phyloP scores from a whole-genome alignment of 2,888 invertebrate species.

The Rapana venosa region DNA sequence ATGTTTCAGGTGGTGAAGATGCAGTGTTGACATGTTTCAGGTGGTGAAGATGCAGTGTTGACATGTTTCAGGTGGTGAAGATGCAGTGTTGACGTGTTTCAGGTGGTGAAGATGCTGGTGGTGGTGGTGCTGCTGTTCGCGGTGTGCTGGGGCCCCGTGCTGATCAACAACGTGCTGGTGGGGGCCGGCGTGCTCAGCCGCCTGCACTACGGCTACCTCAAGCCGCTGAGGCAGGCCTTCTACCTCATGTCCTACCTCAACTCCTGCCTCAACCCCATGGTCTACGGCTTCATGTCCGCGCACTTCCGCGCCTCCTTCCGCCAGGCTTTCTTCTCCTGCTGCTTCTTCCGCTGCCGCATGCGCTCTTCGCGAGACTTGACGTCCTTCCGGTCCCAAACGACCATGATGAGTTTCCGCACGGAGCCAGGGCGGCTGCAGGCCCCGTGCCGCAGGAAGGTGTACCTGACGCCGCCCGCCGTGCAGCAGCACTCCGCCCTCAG shows the following conservation, averaged over 20 bases:
- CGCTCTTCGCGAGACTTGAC: background rate
- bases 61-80: background rate
- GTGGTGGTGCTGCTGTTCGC: conserved; percentile 86
- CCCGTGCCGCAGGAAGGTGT: conserved; percentile 3
- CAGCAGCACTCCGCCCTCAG: background rate
- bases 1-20: background rate
- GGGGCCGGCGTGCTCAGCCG: conserved; percentile 81
- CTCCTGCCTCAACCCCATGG: conserved; percentile 86
- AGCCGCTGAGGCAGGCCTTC: conserved; percentile 83
- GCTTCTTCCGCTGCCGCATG: conserved; percentile 32
- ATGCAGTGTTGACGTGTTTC: conserved; percentile 56
- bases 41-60: background rate
- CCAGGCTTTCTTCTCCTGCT: conserved; percentile 65
- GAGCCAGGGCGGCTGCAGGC: background rate
- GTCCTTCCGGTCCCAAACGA: conserved; percentile 38
- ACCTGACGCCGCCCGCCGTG: conserved; percentile 9
- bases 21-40: background rate
- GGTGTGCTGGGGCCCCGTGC: conserved; percentile 85
- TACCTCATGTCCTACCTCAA: conserved; percentile 86
- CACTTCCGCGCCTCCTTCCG: conserved; percentile 82
- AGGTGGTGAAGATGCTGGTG: conserved; percentile 87
- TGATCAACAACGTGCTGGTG: conserved; percentile 84
- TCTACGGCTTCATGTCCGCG: conserved; percentile 87
- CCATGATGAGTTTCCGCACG: conserved; percentile 29
- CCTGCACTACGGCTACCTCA: conserved; percentile 80